Evolutionary conservation across 2,113 vertebrate species (phyloP).

Genomic region (Brienomyrus brachyistius): DNA sequence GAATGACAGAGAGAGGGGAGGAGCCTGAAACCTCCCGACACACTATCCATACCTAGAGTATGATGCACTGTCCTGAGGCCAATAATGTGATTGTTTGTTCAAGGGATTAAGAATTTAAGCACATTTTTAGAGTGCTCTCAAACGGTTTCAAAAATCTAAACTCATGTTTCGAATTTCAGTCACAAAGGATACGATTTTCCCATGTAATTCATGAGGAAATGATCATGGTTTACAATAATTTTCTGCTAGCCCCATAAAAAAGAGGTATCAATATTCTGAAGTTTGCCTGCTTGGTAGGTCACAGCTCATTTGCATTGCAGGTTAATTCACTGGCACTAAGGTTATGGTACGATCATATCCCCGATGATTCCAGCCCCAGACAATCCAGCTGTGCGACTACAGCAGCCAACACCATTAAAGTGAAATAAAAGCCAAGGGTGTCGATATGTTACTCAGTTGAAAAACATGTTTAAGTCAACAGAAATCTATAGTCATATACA

Average conservation of each 20-base stretch:
- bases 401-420: not conserved
- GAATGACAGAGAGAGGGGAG: not conserved
- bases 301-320: not conserved
- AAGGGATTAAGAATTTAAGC: conserved; percentile 66
- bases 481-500: not conserved
- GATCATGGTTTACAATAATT: not conserved
- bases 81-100: conserved; percentile 66
- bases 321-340: conserved; percentile 37
- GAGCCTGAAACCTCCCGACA: not conserved
- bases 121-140: conserved; percentile 49
- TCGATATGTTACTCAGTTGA: not conserved
- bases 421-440: not conserved
- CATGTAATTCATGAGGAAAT: not conserved
- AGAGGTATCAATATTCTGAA: not conserved
- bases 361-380: conserved; percentile 44
- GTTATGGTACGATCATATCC: conserved; percentile 26
- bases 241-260: not conserved
- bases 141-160: conserved; percentile 61
- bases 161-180: conserved; percentile 51
- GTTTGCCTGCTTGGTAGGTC: not conserved
- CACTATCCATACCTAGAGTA: conserved; percentile 42
- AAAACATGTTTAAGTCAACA: not conserved
- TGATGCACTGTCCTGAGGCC: conserved; percentile 28
- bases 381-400: conserved; percentile 39
- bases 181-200: not conserved